These are phyloP conservation scores for Drosophila burlai DNA, from an alignment of 1,140 invertebrate genomes.

Conservation along the genomic window DNA sequence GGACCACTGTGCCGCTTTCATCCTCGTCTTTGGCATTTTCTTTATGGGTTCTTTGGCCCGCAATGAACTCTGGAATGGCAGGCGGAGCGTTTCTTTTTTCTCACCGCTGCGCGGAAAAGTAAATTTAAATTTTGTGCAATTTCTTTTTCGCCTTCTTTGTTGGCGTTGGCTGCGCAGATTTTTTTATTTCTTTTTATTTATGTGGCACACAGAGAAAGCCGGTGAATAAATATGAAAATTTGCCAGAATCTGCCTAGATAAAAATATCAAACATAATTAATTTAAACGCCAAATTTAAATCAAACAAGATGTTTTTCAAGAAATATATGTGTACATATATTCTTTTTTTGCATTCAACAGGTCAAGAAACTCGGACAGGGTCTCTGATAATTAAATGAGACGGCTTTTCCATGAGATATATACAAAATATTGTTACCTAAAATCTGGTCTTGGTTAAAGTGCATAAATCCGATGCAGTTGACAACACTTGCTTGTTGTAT, in stretches of 20 bases:
- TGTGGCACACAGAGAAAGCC: slow-evolving; percentile 40
- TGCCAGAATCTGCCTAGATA: slow-evolving; percentile 27
- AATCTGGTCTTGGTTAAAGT: neutral
- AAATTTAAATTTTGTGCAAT: slow-evolving; percentile 52
- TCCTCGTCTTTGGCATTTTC: slow-evolving; percentile 31
- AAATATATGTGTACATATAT: slow-evolving; percentile 1
- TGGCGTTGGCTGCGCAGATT: slow-evolving; percentile 14
- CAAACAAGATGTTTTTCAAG: slow-evolving; percentile 17
- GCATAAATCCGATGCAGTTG: neutral
- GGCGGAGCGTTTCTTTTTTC: slow-evolving; percentile 33
- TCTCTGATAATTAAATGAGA: neutral
- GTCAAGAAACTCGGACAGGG: slow-evolving; percentile 22
- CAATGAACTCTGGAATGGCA: slow-evolving; percentile 43
- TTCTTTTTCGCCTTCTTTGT: slow-evolving; percentile 43
- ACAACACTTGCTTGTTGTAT: neutral
- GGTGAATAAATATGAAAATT: slow-evolving; percentile 38
- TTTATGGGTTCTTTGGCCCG: slow-evolving; percentile 53
- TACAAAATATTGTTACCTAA: neutral
- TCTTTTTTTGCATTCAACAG: slow-evolving; percentile 10
- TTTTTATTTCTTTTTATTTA: slow-evolving; percentile 42
- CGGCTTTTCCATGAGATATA: neutral
- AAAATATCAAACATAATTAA: slow-evolving; percentile 52
- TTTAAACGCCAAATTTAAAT: slow-evolving; percentile 28
- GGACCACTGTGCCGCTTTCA: slow-evolving; percentile 29
- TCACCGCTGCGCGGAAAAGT: slow-evolving; percentile 38